phyloP scores from a whole-genome alignment of 2,113 vertebrate species.

The Speoplatyrhinus poulsoni region DNA sequence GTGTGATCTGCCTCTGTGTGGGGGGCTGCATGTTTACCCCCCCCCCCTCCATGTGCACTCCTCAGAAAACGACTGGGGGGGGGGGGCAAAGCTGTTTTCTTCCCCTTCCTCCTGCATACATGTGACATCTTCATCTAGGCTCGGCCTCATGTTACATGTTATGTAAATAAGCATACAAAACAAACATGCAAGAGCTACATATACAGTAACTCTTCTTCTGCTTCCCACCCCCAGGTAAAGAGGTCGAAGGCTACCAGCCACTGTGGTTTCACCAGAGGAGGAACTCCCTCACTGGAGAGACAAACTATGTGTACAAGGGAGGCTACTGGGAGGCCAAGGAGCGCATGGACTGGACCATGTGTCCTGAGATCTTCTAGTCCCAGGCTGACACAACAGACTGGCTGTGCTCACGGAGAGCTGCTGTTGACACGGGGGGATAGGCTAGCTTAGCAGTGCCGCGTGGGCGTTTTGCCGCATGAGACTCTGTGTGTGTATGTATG shows the following conservation, averaged over 20 bases:
- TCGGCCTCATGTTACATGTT: conserved; percentile 13
- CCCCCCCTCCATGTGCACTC: conserved; percentile 43
- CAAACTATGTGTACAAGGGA: conserved; percentile 88
- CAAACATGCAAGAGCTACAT: not conserved
- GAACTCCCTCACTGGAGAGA: conserved; percentile 86
- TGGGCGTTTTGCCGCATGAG: conserved; percentile 35
- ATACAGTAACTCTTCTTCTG: conserved; percentile 18
- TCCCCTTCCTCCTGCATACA: conserved; percentile 39
- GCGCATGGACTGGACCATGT: conserved; percentile 87
- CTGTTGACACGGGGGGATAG: conserved; percentile 27
- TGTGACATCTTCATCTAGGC: conserved; percentile 54
- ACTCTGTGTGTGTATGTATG: not conserved
- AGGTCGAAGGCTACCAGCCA: conserved; percentile 84
- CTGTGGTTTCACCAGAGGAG: conserved; percentile 93
- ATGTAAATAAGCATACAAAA: conserved; percentile 23
- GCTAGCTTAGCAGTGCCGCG: conserved; percentile 40
- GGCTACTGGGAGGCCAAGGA: conserved; percentile 98
- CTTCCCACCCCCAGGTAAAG: conserved; percentile 77
- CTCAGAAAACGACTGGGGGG: conserved; percentile 42
- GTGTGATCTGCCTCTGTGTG: conserved; percentile 55
- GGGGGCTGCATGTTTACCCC: conserved; percentile 58
- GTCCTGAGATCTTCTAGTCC: conserved; percentile 93
- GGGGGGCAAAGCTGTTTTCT: conserved; percentile 35
- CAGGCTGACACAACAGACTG: conserved; percentile 28
- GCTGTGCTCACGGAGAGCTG: conserved; percentile 25